Evolutionary conservation across 2,888 invertebrate species (phyloP), one percentile per base, ranked within the genome.

Genomic region (Pelosia muscerda): DNA sequence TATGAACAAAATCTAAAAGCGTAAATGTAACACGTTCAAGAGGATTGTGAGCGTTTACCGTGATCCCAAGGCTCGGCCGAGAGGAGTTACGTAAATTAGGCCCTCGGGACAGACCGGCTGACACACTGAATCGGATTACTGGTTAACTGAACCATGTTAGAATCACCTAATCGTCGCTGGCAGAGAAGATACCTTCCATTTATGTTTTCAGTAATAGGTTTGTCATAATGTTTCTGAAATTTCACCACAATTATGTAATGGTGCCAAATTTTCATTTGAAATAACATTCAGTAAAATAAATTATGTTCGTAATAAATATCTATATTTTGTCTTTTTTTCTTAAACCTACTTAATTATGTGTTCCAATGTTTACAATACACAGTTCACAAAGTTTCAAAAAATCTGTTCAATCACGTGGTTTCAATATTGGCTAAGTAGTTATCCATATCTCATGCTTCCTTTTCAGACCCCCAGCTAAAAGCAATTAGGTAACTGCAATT

Each of bases 41-140:
- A 69, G 75, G 73, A 78, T 83, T 75, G 72, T 66, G 71, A 78
- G 57, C 79, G 77, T 86, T 87, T 84, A 83, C 72, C 76, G 68
- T 82, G 84, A 87, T 83, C 85, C 83, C 76, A 75, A 79, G 84
- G 77, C 81, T 77, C 71, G 76, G 80, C 70, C 76, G 76, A 78
- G 75, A 81, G 73, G 77, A 81, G 81, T 79, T 78, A 81, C 75
- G 76, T 79, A 82, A 86, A 88, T 83, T 82, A 81, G 68, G 61
- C 85, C 83, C 83, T 31, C 31, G 83, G 83, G 86, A 84, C 69
- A 66, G 71, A 68, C 77, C 75, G 69, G 58, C 73, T 73, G 72
- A 78, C 81, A 70, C 63, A 63, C 61, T 66, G 74, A 78, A 79
- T 81, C 73, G 68, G 64, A 73, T 79, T 78, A 75, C 62, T 6